Evolutionary conservation across 2,113 vertebrate species (phyloP), one percentile per base, ranked within the genome.

Genomic region (Gila orcuttii): DNA sequence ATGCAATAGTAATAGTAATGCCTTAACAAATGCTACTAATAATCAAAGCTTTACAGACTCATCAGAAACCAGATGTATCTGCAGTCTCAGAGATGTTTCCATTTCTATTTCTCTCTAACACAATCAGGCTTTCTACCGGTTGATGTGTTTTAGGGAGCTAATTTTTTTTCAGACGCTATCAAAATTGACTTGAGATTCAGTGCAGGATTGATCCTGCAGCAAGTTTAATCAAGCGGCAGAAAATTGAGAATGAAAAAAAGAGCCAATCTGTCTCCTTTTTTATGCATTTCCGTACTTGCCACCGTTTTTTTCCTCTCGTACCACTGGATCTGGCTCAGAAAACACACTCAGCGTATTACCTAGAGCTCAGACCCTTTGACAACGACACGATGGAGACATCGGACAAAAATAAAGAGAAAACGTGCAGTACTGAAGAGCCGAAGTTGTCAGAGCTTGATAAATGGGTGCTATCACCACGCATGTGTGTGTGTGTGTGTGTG

Each of bases 401-500:
- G 73, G 47, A 33, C 85, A 76, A 84, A 87, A 87, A 77, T 84
- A 86, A 85, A 76, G 79, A 73, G 64, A 81, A 79, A 84, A 77
- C 89, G 88, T 91, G 87, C 92, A 86, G 87, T 87, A 73, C 86
- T 78, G 84, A 88, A 60, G 82, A 86, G 36, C 85, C 90, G 90
- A 91, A 92, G 73, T 55, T 90, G 93, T 93, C 93, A 90, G 89
- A 64, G n/a, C 91, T 92, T 94, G 93, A 94, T 94, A 87, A 92
- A 94, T 94, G 91, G 62, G 80, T 84, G 90, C 93, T 92, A 92
- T 93, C 91, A 91, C 71, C 55, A 31, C 55, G 21, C 21, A 11
- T 82, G 69, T 60, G 80, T 87, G 59, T 82, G 52, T 55, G 23
- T 87, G 89, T 81, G 87, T 73, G 33, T 90, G 50, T 84, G 3